phyloP scores from a whole-genome alignment of 2,888 invertebrate genomes.

The Limnephilus rhombicus region DNA sequence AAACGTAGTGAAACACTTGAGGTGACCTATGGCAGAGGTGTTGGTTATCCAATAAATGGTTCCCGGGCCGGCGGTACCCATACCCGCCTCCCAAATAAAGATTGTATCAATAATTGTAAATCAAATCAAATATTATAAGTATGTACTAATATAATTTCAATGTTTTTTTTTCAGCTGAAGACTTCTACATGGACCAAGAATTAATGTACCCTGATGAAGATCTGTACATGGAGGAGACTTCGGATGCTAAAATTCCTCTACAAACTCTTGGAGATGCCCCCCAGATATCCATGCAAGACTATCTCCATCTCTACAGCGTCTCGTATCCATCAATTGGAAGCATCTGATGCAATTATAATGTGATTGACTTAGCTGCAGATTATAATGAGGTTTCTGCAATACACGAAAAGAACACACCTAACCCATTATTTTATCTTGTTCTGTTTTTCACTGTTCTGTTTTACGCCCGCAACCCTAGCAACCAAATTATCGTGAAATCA shows the following conservation, averaged over 20 bases:
- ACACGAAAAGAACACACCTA: too few species aligned
- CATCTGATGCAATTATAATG: neutral
- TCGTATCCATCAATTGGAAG: neutral
- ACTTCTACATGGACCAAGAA: constrained; percentile 15
- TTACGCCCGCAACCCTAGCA: neutral
- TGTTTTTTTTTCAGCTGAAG: neutral
- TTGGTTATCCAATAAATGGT: too few species aligned
- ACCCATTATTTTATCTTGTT: too few species aligned
- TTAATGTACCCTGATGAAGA: neutral
- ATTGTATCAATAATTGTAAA: too few species aligned
- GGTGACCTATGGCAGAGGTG: too few species aligned
- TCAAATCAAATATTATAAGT: too few species aligned
- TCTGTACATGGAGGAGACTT: neutral
- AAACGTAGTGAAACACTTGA: too few species aligned
- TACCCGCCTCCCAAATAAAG: too few species aligned
- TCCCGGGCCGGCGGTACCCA: too few species aligned
- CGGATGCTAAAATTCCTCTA: neutral
- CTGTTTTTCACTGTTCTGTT: too few species aligned
- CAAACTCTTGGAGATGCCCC: neutral
- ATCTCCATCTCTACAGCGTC: constrained; percentile 25
- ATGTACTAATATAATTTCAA: neutral
- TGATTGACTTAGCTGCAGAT: neutral
- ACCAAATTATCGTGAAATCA: neutral
- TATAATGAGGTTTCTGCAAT: too few species aligned
- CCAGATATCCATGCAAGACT: constrained; percentile 29